phyloP scores from a whole-genome alignment of 2,888 invertebrate genomes.

The Calliphora vomitoria region DNA sequence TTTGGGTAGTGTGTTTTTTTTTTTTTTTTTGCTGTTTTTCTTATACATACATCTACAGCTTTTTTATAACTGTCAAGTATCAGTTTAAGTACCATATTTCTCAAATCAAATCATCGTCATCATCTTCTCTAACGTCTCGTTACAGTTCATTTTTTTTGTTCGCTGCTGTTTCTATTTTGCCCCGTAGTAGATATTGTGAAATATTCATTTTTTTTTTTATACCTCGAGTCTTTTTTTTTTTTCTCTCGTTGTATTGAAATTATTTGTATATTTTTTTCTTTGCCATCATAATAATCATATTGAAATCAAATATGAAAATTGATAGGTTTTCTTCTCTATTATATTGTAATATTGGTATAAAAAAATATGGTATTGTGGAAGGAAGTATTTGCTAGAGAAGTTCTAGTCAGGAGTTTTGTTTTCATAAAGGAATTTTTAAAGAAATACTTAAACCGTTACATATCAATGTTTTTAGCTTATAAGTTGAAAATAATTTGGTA shows the following conservation, averaged over 20 bases:
- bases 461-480: too few relatives aligned
- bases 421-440: background rate
- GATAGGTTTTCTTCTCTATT: constrained; percentile 60
- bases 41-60: constrained; percentile 31
- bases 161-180: constrained; percentile 8
- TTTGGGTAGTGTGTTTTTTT: constrained; percentile 32
- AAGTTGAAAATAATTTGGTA: too few relatives aligned
- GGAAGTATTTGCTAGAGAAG: constrained; percentile 7
- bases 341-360: constrained; percentile 24
- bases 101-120: constrained; percentile 72
- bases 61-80: constrained; percentile 67
- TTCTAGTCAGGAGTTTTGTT: background rate
- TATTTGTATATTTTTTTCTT: constrained; percentile 36
- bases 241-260: constrained; percentile 55
- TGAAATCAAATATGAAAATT: constrained; percentile 72
- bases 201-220: constrained; percentile 25
- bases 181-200: constrained; percentile 29
- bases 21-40: background rate
- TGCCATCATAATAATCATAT: constrained; percentile 63
- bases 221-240: constrained; percentile 24
- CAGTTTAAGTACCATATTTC: constrained; percentile 72
- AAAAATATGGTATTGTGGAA: constrained; percentile 10
- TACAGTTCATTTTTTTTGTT: constrained; percentile 22
- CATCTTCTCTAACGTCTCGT: constrained; percentile 59
- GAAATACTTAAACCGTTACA: background rate